Base-by-base conservation (phyloP, 2,113 vertebrate genomes). In the Mus pahari region DNA sequence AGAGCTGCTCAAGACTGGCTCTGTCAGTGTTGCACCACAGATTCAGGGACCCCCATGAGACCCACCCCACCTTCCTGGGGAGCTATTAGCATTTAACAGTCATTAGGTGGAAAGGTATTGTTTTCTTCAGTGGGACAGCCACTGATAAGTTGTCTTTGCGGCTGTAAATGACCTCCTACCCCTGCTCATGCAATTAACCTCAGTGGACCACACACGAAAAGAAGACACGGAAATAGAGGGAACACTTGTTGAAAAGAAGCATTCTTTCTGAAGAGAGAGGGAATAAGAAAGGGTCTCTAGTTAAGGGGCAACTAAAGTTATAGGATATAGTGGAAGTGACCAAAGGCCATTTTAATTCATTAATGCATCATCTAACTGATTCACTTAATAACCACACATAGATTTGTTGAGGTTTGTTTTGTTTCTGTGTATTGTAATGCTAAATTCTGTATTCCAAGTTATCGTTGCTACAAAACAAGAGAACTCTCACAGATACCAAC, bases 291-390 rank as follows among this genome's bases (percentile, higher is more conserved):
- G 39, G 24, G 20, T 42, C n/a, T 42, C 39, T 39, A 22, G 70
- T 39, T 39, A 42, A 74, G 64, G 28, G 84, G 84, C n/a, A 82
- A 70, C 22, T 83, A 17, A 78, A 68, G 71, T 75, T 79, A 74
- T 0, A 93, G 33, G 20, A 28, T 74, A 53, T 58, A 78, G 7
- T 58, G 31, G 50, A 91, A 19, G 11, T 50, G 7, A 12, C 45
- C 48, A 90, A 91, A 93, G 26, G 31, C 64, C 58, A 70, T 74
- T 89, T 94, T 39, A 66, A 92, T 82, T 71, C 55, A 82, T 71
- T 94, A 66, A 70, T 45, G 91, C 79, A 87, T 26, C 55, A 48
- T 28, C 28, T 31, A 50, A 77, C 26, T 78, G 77, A 36, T 86
- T 90, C 58, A 88, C 42, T 94, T 62, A 55, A 74, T 91, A 84